Evolutionary conservation across 2,888 invertebrate species (phyloP), one percentile per base, ranked within the genome.

Genomic region (Ypsolopha sequella): DNA sequence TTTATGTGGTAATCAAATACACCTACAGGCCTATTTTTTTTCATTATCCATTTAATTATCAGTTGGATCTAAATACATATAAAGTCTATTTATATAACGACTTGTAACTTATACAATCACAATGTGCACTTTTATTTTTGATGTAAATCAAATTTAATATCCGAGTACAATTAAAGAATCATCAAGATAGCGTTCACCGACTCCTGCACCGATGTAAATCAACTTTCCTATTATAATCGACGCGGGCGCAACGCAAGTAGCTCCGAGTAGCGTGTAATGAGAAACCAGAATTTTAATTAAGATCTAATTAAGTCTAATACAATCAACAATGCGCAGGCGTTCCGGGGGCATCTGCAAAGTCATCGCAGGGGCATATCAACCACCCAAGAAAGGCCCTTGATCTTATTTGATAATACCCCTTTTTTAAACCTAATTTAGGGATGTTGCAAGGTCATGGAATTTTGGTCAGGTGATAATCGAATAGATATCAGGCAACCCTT

Each of bases 281-380:
- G 85, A 86, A 84, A 82, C 77, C 79, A 77, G 79, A 85, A 85
- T 82, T 81, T 82, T 86, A 85, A 86, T 85, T 85, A 85, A 82
- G 84, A 82, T 81, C 81, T 82, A 86, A 86, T 86, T 82, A 85
- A 82, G 69, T 84, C 78, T 85, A 86, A 85, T 86, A 85, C 84
- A 86, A 84, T 84, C 85, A 84, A 81, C 81, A 81, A 85, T 80
- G 81, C 77, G 80, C 79, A 76, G 74, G 80, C 80, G 76, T 79
- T 79, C 73, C 75, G 75, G 73, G 74, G 74, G 77, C 79, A 76
- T 76, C 70, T 72, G 84, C 85, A 85, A 24, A 86, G 85, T 86
- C 85, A 86, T 81, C 69, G 65, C 66, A 64, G 72, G 69, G 76
- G 73, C 68, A 65, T 24, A 63, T 63, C 59, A 58, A 59, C 80